Evolutionary conservation across 2,797 vertebrate species (phyloP), one percentile per base, ranked within the genome.

Genomic region (Characodon lateralis): DNA sequence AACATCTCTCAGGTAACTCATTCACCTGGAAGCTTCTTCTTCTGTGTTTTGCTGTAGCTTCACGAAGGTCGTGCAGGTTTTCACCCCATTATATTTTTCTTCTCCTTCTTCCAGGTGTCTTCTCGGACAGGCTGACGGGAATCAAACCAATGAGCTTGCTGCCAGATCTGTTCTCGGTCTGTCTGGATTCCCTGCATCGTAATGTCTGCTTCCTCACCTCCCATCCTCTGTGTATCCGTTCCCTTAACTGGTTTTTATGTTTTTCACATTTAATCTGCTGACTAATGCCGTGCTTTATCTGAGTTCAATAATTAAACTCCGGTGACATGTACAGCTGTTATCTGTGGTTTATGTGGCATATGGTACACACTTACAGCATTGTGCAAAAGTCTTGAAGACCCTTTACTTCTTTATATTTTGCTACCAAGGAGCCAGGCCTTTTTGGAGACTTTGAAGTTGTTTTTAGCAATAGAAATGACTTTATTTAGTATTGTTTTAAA

Each of bases 1-100:
- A 96, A 63, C 91, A 97, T 98, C 89, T 95, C 95, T 74, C 97
- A 97, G 97, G 97, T 98, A 59, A 71, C 50, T 9, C 26, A 0
- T 10, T 71, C 74, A 22, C 50, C 28, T 39, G 10, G 26, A 26
- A n/a, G 22, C 24, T 72, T 26, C 26, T 51, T 26, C 26, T 14
- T 28, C 59, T 41, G 24, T 69, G 41, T 26, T 48, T 51, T 46
- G 13, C 65, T 41, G 20, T 68, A 2, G 35, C 1, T 68, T 22
- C 39, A 0, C 0, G 66, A 43, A 43, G 41, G 24, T 6, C 22
- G 43, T 6, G 12, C 65, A 22, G 20, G 22, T 28, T 69, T 69
- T 26, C 14, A 46, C 46, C 41, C 6, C 3, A 31, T 56, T 12
- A 4, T 50, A 13, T 26, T 4, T 41, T 18, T 63, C 69, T 56